Conservation (phyloP, 2,888 invertebrate species). For the Diachrysia chrysitis region DNA sequence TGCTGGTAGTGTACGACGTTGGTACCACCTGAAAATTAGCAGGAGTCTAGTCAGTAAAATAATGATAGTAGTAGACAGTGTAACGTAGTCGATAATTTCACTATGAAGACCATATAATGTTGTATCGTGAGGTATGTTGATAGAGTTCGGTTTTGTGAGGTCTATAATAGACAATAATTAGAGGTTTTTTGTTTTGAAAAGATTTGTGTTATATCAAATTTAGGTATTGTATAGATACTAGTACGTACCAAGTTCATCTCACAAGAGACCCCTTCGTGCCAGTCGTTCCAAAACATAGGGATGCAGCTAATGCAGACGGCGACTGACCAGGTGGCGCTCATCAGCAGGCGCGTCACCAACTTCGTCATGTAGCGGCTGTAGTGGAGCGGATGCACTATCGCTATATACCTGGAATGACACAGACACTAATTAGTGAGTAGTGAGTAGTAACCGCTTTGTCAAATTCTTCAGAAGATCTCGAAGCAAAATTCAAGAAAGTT, state of each 20-base stretch:
- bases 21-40: slow-evolving; percentile 82
- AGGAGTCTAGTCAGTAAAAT: not conserved
- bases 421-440: slow-evolving; percentile 9
- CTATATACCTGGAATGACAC: slow-evolving; percentile 90
- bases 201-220: not conserved
- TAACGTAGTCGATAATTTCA: no score
- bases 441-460: no score
- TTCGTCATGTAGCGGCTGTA: slow-evolving; percentile 94
- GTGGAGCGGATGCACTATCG: slow-evolving; percentile 94
- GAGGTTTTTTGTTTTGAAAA: not conserved
- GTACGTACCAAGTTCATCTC: slow-evolving; percentile 91
- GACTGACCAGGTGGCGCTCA: slow-evolving; percentile 91
- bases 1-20: slow-evolving; percentile 85
- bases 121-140: no score
- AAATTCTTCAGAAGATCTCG: not conserved
- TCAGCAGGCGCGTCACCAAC: slow-evolving; percentile 90
- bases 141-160: no score
- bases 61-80: no score
- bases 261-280: slow-evolving; percentile 90
- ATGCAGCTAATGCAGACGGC: slow-evolving; percentile 91
- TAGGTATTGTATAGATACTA: not conserved
- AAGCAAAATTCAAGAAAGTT: not conserved
- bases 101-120: no score
- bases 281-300: slow-evolving; percentile 94
- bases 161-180: no score